Base-by-base conservation (phyloP, 2,113 vertebrate species). In the Arothron firmamentum region DNA sequence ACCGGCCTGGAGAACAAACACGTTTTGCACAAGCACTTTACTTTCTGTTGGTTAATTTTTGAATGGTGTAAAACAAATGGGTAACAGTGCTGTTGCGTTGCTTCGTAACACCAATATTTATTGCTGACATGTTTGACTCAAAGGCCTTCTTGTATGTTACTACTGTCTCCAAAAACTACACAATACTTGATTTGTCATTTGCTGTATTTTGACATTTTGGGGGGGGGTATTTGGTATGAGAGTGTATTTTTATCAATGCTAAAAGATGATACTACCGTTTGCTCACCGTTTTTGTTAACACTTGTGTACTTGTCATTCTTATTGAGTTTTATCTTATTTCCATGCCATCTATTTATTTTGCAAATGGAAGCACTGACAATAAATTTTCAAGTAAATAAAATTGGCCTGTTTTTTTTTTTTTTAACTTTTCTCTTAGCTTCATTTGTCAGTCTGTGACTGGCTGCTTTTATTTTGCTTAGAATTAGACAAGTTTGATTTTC, bases 261-360 rank as follows among this genome's bases (percentile, higher is more conserved):
- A 86, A 92, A 90, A 87, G 88, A 91, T 87, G 91, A 88, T 91
- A 88, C 75, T 80, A 76, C 82, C 84, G 83, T 90, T 81, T 67
- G 71, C 59, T 90, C 86, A 86, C 85, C 63, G 13, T 87, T 85
- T 89, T 85, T 86, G 89, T 91, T 91, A 47, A 86, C 85, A 88
- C 85, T 88, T 83, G 78, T 87, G 82, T 87, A 88, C 88, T 87
- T 83, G 80, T 87, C 90, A 88, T 91, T 76, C 72, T 85, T 87
- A 88, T 88, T 90, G 87, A 87, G 91, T 92, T 90, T 90, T 88
- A 89, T 84, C 88, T 90, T 85, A 79, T 90, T 91, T 84, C 80
- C 88, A 90, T 90, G 88, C 87, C 91, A 89, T 94, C 91, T 95
- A 95, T 95, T 96, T 97, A 95, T 95, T 91, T 91, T 90, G 84